These are phyloP conservation scores for Mesembrinibis cayennensis DNA, from an alignment of 2,113 vertebrate genomes.

Conservation along the genomic window DNA sequence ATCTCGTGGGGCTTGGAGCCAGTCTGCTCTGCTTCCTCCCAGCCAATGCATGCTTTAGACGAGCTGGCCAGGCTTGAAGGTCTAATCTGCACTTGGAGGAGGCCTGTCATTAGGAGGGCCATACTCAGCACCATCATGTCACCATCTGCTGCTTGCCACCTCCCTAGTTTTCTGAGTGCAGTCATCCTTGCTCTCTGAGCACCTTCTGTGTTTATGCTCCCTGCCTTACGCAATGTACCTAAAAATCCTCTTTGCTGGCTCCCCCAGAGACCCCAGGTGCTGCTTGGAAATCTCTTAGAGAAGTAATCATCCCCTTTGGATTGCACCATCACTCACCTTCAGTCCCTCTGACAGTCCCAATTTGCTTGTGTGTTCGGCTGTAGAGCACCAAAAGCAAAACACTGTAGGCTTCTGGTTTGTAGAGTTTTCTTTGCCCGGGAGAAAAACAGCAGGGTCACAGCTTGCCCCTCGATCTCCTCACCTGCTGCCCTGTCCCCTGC, in stretches of 20 bases:
- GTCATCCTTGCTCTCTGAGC: neutral
- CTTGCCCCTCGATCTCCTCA: neutral
- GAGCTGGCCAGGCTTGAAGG: neutral
- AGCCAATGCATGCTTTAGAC: neutral
- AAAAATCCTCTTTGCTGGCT: neutral
- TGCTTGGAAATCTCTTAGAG: conserved; percentile 8
- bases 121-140: neutral
- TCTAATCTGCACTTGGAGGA: neutral
- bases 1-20: neutral
- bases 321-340: conserved; percentile 33
- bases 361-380: conserved; percentile 12
- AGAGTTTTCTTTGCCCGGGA: neutral
- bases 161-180: neutral
- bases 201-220: neutral
- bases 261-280: neutral
- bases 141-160: neutral
- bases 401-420: neutral
- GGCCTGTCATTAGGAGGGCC: neutral
- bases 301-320: conserved; percentile 1
- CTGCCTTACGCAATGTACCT: neutral
- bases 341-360: neutral
- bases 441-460: neutral
- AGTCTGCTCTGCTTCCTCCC: neutral
- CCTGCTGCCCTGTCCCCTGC: neutral
- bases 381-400: neutral